phyloP scores from a whole-genome alignment of 2,888 invertebrate species.

The Apocheima hispidaria region DNA sequence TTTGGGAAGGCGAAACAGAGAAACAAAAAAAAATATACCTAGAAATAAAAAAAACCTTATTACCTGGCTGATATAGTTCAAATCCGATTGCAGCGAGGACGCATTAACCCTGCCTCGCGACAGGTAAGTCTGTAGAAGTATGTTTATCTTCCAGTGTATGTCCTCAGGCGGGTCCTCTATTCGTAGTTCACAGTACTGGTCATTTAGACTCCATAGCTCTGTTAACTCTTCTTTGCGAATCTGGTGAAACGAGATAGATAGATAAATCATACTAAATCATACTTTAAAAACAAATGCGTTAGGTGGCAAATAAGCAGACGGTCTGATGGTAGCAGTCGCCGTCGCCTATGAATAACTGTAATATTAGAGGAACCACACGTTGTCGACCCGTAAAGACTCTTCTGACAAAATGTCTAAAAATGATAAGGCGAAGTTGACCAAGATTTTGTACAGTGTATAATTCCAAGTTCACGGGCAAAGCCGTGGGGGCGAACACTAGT shows the following conservation, averaged over 20 bases:
- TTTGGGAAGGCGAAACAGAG: not conserved
- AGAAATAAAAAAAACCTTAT: conserved; percentile 3
- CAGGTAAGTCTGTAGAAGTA: conserved; percentile 95
- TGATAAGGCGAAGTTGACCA: no score
- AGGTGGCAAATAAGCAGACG: not conserved
- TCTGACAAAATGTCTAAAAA: no score
- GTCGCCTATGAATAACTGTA: no score
- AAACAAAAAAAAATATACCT: not conserved
- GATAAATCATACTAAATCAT: no score
- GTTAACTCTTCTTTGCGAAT: conserved; percentile 97
- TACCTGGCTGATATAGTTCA: conserved; percentile 95
- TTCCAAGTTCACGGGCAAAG: no score
- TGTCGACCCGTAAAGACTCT: no score
- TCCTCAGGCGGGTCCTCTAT: conserved; percentile 94
- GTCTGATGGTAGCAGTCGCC: no score
- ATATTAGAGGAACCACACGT: no score
- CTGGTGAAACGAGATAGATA: conserved; percentile 67
- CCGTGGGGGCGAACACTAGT: no score
- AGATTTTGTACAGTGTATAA: no score
- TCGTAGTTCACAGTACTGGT: conserved; percentile 91
- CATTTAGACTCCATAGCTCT: conserved; percentile 93
- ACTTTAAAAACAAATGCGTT: no score
- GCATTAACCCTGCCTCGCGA: conserved; percentile 92
- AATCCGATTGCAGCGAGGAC: conserved; percentile 95
- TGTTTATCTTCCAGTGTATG: conserved; percentile 97